Evolutionary conservation across 2,888 invertebrate genomes (phyloP).

Genomic region (Entomobrya proxima): DNA sequence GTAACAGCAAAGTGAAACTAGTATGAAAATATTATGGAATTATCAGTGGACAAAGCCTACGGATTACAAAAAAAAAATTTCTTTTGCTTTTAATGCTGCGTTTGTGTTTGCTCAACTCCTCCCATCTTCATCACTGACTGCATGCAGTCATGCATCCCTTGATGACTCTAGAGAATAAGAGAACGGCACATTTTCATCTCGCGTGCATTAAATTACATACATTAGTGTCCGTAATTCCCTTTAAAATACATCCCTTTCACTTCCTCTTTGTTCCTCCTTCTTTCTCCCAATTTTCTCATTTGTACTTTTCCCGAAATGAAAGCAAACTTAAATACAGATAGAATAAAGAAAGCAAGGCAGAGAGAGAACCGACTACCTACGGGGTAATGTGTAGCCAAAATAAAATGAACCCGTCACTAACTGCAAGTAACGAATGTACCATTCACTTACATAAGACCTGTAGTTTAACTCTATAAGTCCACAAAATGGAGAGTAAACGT

Average conservation of each 20-base stretch:
- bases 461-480: too few relatives aligned
- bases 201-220: slow-evolving; percentile 61
- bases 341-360: neutral
- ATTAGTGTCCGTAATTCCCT: slow-evolving; percentile 51
- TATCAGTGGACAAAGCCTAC: neutral
- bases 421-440: neutral
- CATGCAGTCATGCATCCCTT: slow-evolving; percentile 34
- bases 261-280: slow-evolving; percentile 19
- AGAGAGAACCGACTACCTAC: neutral
- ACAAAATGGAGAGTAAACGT: neutral
- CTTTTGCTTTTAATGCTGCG: slow-evolving; percentile 21
- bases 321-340: neutral
- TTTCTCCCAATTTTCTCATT: neutral
- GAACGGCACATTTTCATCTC: slow-evolving; percentile 53
- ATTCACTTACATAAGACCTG: too few relatives aligned
- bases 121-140: slow-evolving; percentile 13
- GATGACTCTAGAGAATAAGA: slow-evolving; percentile 28
- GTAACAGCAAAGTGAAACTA: too few relatives aligned
- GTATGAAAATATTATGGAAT: too few relatives aligned
- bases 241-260: slow-evolving; percentile 51
- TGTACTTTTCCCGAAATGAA: neutral
- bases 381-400: slow-evolving; percentile 18
- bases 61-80: neutral
- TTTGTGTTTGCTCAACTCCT: neutral
- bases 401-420: slow-evolving; percentile 32